Percentiles rank a stretch among this genome's conserved stretches.
These are phyloP conservation scores for Heptranchias perlo DNA, from an alignment of 2,113 vertebrate species.

Conservation along the genomic window DNA sequence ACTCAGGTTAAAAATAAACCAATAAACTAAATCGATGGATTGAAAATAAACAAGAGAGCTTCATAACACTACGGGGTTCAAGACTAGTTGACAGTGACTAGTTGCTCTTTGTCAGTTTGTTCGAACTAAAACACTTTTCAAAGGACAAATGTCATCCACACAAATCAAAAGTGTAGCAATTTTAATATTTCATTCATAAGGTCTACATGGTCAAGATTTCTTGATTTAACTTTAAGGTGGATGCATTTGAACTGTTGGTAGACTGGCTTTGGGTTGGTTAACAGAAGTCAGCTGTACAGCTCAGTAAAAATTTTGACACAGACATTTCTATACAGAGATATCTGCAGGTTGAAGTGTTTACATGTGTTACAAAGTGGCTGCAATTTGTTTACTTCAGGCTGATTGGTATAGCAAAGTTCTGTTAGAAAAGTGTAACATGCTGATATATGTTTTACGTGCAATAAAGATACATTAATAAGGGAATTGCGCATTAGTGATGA, in stretches of 20 bases:
- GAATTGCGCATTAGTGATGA: neutral
- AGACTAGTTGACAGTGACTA: neutral
- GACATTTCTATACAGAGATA: neutral
- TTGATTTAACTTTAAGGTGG: neutral
- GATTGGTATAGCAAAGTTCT: neutral
- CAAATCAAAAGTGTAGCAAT: neutral
- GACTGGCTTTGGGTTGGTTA: neutral
- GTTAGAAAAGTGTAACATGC: neutral
- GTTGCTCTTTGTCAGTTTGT: neutral
- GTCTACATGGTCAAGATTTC: neutral
- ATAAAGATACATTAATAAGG: neutral
- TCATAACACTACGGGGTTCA: neutral
- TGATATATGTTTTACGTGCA: neutral
- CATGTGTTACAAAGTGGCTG: neutral
- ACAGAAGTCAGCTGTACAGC: neutral
- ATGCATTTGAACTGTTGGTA: neutral
- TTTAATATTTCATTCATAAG: neutral
- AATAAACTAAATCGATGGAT: neutral
- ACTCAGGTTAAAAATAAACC: neutral
- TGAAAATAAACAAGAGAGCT: neutral
- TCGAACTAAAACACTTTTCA: neutral
- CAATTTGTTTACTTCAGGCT: neutral
- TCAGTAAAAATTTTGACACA: neutral
- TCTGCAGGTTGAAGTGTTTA: neutral
- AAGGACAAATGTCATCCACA: neutral